Conservation (phyloP, 2,797 vertebrate species). For the Urophycis tenuis region DNA sequence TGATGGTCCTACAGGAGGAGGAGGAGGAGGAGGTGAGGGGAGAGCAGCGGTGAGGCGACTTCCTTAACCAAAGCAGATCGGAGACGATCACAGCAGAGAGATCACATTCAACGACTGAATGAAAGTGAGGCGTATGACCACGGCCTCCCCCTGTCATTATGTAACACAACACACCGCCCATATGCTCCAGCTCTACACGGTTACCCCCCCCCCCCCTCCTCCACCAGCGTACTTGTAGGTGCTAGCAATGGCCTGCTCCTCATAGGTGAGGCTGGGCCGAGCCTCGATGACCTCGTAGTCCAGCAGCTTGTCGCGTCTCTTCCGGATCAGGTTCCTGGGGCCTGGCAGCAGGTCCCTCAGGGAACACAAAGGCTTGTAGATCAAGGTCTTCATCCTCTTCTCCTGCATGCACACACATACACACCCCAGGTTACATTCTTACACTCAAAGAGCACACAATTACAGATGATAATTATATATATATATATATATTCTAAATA, state of each 20-base stretch:
- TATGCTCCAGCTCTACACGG: neutral
- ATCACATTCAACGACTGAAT: too few species aligned
- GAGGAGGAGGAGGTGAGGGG: too few species aligned
- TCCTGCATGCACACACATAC: slow-evolving; percentile 67
- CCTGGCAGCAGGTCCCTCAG: slow-evolving; percentile 79
- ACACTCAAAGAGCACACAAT: neutral
- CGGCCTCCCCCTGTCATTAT: neutral
- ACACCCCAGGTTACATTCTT: neutral
- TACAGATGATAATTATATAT: neutral
- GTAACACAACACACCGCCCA: neutral
- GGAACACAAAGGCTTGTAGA: slow-evolving; percentile 76
- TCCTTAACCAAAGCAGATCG: too few species aligned
- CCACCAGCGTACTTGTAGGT: slow-evolving; percentile 73
- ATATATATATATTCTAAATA: too few species aligned
- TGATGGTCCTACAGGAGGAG: slow-evolving; percentile 71
- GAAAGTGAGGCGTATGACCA: neutral
- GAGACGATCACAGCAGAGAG: neutral
- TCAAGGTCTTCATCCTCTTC: slow-evolving; percentile 71
- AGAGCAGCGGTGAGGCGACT: too few species aligned
- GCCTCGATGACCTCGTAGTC: slow-evolving; percentile 85
- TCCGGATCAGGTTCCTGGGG: slow-evolving; percentile 87
- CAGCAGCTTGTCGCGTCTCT: slow-evolving; percentile 86
- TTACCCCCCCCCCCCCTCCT: neutral
- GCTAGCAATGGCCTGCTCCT: slow-evolving; percentile 81
- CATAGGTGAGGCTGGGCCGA: slow-evolving; percentile 74